Evolutionary conservation across 2,797 vertebrate genomes (phyloP).

Genomic region (Paguma larvata): DNA sequence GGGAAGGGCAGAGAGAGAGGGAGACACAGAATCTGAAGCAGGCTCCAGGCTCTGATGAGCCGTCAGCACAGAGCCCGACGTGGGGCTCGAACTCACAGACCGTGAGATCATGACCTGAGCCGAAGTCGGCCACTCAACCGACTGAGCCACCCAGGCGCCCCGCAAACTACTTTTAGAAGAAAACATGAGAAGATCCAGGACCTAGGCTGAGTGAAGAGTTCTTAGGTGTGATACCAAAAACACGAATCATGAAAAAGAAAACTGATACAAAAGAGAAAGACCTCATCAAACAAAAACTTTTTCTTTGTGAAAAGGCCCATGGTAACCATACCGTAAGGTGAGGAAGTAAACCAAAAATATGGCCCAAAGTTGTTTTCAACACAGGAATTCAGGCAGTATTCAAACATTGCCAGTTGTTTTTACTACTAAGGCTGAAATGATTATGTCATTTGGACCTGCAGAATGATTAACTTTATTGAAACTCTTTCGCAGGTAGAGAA

Average conservation of each 20-base stretch:
- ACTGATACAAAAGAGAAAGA: background rate
- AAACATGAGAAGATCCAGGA: background rate
- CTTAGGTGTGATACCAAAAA: background rate
- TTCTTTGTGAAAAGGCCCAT: background rate
- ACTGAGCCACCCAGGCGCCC: no score
- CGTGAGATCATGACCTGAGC: no score
- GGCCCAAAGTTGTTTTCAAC: background rate
- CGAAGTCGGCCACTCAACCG: no score
- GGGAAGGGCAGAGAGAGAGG: no score
- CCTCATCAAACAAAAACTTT: background rate
- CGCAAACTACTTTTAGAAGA: background rate
- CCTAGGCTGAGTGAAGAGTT: background rate
- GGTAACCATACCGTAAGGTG: background rate
- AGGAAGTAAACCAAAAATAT: background rate
- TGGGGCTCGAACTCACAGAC: no score
- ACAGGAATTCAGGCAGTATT: background rate
- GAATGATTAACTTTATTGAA: background rate
- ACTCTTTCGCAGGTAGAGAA: background rate
- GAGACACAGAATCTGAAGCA: no score
- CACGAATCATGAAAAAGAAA: background rate
- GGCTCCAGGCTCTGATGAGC: no score
- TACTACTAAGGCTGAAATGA: background rate
- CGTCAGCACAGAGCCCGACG: no score
- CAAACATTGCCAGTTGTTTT: background rate
- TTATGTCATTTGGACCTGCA: background rate